Evolutionary conservation across 2,888 invertebrate species (phyloP).

Genomic region (Bugulina stolonifera): DNA sequence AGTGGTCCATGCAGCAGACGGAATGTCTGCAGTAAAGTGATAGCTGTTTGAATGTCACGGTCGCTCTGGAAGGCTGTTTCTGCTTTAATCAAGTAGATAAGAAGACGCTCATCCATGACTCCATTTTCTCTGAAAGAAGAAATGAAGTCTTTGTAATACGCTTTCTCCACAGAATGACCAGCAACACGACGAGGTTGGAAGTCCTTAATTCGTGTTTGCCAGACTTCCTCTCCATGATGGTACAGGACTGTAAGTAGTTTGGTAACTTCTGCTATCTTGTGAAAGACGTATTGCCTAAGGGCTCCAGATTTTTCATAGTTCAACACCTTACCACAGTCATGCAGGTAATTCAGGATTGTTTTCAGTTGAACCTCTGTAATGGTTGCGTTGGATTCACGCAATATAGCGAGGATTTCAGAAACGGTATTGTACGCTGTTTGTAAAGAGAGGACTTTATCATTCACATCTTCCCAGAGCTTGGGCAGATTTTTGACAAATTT

Average conservation of each 20-base stretch:
- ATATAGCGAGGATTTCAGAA: neutral
- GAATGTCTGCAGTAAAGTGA: neutral
- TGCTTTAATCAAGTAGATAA: neutral
- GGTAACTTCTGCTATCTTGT: neutral
- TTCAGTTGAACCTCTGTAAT: neutral
- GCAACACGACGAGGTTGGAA: neutral
- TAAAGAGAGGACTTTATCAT: neutral
- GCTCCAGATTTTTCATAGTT: neutral
- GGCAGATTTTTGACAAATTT: neutral
- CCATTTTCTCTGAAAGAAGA: neutral
- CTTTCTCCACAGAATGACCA: neutral
- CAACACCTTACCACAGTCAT: neutral
- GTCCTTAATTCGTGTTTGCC: neutral
- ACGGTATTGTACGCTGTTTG: neutral
- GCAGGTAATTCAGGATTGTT: neutral
- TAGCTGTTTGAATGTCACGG: neutral
- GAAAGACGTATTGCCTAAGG: neutral
- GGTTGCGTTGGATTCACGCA: neutral
- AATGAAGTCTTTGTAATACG: neutral
- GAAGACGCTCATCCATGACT: neutral
- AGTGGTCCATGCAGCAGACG: neutral
- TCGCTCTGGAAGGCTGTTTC: neutral
- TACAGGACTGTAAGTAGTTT: neutral
- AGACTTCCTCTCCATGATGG: neutral
- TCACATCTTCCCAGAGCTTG: neutral